Evolutionary conservation across 2,113 vertebrate species (phyloP).

Genomic region (Dipodomys ordii): DNA sequence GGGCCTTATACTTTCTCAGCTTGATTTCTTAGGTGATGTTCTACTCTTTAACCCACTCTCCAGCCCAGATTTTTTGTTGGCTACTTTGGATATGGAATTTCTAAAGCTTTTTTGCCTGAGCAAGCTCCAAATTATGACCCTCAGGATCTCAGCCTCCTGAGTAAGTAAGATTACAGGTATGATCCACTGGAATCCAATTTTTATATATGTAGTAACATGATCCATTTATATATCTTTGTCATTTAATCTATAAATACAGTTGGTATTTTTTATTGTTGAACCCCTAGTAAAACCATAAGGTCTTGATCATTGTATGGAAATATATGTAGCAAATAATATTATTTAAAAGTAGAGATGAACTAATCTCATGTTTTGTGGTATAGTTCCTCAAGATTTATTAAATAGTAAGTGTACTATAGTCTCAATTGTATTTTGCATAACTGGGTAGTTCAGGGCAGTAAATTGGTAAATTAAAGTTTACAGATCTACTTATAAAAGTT

Average conservation of each 20-base stretch:
- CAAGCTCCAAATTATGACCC: too few species aligned
- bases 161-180: too few species aligned
- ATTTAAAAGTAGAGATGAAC: constrained; percentile 10
- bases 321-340: background rate
- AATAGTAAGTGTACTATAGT: background rate
- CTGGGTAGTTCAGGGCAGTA: background rate
- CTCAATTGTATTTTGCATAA: background rate
- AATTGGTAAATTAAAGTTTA: constrained; percentile 14
- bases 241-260: background rate
- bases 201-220: background rate
- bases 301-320: background rate
- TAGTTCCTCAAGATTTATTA: background rate
- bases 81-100: too few species aligned
- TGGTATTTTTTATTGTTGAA: background rate
- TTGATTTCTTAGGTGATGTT: too few species aligned
- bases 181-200: too few species aligned
- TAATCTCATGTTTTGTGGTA: background rate
- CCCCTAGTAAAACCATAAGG: background rate
- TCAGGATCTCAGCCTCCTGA: too few species aligned
- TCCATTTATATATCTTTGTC: background rate
- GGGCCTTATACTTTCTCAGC: too few species aligned
- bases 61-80: too few species aligned
- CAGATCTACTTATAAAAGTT: background rate
- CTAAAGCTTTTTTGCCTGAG: too few species aligned
- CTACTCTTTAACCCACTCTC: too few species aligned